These are phyloP conservation scores for Pseudomyrmex pallidus DNA, from an alignment of 1,140 invertebrate genomes.

Conservation along the genomic window DNA sequence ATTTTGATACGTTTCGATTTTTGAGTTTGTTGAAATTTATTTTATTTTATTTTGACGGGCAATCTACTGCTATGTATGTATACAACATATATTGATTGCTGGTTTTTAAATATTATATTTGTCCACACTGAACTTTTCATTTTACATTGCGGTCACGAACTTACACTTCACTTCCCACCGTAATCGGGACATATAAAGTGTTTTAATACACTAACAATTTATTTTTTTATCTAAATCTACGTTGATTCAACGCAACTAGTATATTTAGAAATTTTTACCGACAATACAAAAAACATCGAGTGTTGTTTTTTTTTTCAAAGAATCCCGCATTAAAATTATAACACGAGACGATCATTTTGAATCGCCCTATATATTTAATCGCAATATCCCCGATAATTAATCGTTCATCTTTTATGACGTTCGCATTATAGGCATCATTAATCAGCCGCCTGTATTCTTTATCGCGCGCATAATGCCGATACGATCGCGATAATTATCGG, in stretches of 20 bases:
- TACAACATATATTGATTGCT: too few species aligned
- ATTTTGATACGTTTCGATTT: too few species aligned
- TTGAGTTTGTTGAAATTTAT: too few species aligned
- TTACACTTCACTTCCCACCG: too few species aligned
- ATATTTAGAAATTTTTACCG: background rate
- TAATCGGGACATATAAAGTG: too few species aligned
- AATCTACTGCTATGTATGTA: too few species aligned
- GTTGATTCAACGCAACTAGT: background rate
- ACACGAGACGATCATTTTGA: background rate
- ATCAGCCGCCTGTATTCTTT: slow-evolving; percentile 48
- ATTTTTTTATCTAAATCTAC: too few species aligned
- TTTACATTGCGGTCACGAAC: too few species aligned
- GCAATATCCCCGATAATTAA: slow-evolving; percentile 46
- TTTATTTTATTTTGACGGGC: too few species aligned
- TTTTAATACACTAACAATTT: too few species aligned
- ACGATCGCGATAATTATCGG: slow-evolving; percentile 43
- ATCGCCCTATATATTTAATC: slow-evolving; percentile 26
- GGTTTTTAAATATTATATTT: too few species aligned
- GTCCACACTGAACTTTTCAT: too few species aligned
- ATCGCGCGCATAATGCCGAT: slow-evolving; percentile 25
- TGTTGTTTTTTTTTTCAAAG: background rate
- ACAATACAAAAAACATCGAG: background rate
- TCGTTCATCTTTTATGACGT: slow-evolving; percentile 38
- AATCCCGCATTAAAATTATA: slow-evolving; percentile 1
- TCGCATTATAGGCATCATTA: slow-evolving; percentile 40